phyloP scores from a whole-genome alignment of 64 coral and sea anemone genomes.

The Dendronephthya gigantea region DNA sequence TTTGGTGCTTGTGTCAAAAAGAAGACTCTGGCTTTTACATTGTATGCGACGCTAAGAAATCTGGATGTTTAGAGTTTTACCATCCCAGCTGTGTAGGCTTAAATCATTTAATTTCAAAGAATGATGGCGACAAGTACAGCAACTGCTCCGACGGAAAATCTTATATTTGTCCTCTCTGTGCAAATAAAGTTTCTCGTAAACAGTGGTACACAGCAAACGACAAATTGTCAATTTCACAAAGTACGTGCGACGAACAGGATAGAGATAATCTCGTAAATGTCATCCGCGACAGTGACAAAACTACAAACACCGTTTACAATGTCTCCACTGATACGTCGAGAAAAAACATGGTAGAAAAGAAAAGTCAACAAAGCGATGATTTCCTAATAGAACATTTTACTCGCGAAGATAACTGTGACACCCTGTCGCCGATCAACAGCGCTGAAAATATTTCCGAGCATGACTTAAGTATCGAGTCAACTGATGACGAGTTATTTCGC shows the following conservation, averaged over 20 bases:
- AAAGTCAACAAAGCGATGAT: too few relatives aligned
- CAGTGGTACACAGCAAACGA: not conserved
- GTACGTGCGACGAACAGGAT: not conserved
- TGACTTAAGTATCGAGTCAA: not conserved
- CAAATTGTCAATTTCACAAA: not conserved
- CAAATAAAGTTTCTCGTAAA: not conserved
- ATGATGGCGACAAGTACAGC: not conserved
- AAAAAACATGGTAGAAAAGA: too few relatives aligned
- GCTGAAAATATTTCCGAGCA: too few relatives aligned
- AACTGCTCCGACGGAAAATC: not conserved
- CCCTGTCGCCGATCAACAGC: too few relatives aligned
- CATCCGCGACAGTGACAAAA: too few relatives aligned
- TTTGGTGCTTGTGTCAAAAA: not conserved
- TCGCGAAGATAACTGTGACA: too few relatives aligned
- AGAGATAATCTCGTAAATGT: too few relatives aligned
- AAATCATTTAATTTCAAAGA: not conserved
- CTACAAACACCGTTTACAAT: too few relatives aligned
- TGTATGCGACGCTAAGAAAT: not conserved
- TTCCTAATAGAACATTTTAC: too few relatives aligned
- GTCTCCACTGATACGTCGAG: too few relatives aligned
- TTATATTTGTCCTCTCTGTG: slow-evolving; percentile 1
- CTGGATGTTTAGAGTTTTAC: not conserved
- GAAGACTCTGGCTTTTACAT: not conserved
- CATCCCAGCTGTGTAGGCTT: not conserved
- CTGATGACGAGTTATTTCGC: not conserved